phyloP scores from a whole-genome alignment of 1,140 invertebrate genomes.

The Hylaeus anthracinus region DNA sequence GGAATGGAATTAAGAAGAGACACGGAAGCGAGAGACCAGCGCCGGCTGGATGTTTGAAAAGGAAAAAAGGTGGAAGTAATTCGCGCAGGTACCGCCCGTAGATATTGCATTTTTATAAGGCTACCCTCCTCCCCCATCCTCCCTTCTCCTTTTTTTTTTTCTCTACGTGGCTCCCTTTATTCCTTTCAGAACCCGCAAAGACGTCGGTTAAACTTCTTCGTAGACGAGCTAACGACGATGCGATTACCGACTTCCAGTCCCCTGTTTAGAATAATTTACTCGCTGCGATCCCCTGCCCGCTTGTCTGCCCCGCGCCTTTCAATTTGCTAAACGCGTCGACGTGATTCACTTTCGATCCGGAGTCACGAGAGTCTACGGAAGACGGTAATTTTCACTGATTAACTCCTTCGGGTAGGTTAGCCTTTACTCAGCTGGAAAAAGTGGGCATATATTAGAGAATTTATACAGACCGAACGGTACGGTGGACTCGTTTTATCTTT shows the following conservation, averaged over 20 bases:
- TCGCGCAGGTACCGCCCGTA: constrained; percentile 56
- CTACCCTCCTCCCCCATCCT: neutral
- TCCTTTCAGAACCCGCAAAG: constrained; percentile 9
- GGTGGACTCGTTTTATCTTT: too few species aligned
- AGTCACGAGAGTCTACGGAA: too few species aligned
- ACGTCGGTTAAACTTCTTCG: constrained; percentile 19
- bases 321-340: neutral
- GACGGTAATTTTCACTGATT: too few species aligned
- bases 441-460: too few species aligned
- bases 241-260: constrained; percentile 16
- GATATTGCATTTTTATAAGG: constrained; percentile 68
- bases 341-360: neutral
- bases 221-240: constrained; percentile 49
- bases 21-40: neutral
- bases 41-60: constrained; percentile 17
- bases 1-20: constrained; percentile 24
- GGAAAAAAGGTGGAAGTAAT: constrained; percentile 43
- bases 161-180: neutral
- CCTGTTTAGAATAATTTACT: constrained; percentile 33
- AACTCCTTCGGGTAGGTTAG: too few species aligned
- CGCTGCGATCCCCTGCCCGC: neutral
- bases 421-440: too few species aligned
- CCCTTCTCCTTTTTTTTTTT: neutral
- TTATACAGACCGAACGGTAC: too few species aligned
- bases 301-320: neutral